Base-by-base conservation (phyloP, 2,113 vertebrate species). In the Emydura subglobosa region DNA sequence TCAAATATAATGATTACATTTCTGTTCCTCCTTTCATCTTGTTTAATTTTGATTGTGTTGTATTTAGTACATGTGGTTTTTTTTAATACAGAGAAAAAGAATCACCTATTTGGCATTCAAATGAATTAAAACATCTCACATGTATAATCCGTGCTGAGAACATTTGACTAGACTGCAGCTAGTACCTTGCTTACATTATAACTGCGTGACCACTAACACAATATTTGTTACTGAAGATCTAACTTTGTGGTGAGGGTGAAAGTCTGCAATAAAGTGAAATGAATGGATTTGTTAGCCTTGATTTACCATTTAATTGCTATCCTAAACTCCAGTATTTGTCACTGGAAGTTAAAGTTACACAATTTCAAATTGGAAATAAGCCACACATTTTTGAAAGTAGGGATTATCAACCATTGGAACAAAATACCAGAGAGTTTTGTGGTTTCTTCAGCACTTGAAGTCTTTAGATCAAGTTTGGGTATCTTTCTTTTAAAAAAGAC, bases 371-470 rank as follows among this genome's bases (percentile, higher is more conserved):
- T 88, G 42, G 81, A 83, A 86, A 81, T 74, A 90, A 92, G 89
- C 57, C 93, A 91, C 22, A 44, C 12, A 27, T 76, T 76, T 76
- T 42, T 27, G 27, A 47, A 11, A 44, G 42, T n/a, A 17, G 39
- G 34, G 14, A 10, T 39, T 68, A 34, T n/a, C 65, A 39, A 10
- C 7, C 34, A 21, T n/a, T 39, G 34, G 34, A 21, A n/a, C 61
- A 44, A 86, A 92, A 88, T 92, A 29, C 39, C 82, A 3, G 89
- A 89, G 93, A 92, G 94, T 96, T 91, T 92, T 93, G 89, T 91
- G 79, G 82, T 82, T 94, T 95, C 88, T 94, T 85, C 92, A 94
- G 96, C 96, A 91, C 93, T 95, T 83, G 51, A n/a, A 54, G 81
- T 93, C 82, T 49, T 93, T 86, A 93, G 79, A 85, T 82, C 92